Percentiles rank a stretch among this genome's conserved stretches.
phyloP scores from a whole-genome alignment of 1,140 invertebrate species.

The Euura lappo region DNA sequence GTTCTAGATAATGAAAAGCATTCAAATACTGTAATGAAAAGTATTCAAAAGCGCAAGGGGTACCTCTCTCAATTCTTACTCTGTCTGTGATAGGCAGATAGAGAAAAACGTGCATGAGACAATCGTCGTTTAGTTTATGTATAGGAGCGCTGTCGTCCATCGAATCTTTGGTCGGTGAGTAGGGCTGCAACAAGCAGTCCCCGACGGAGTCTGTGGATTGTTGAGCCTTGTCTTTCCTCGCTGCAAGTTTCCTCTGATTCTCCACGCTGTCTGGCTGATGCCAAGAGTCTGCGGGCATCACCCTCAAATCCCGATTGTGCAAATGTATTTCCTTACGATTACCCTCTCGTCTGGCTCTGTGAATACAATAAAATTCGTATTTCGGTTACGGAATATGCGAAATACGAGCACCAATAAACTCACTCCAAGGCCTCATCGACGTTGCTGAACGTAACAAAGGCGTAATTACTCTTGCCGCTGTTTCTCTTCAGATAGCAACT shows the following conservation, averaged over 20 bases:
- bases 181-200: neutral
- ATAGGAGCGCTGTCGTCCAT: constrained; percentile 31
- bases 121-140: constrained; percentile 53
- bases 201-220: neutral
- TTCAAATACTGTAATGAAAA: neutral
- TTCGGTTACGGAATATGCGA: too few relatives aligned
- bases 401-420: constrained; percentile 14
- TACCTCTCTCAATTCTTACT: constrained; percentile 51
- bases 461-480: constrained; percentile 46
- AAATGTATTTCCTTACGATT: constrained; percentile 40
- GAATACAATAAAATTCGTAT: constrained; percentile 9
- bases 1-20: too few relatives aligned
- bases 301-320: constrained; percentile 48
- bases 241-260: constrained; percentile 37
- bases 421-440: constrained; percentile 43
- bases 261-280: constrained; percentile 54
- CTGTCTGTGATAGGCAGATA: constrained; percentile 49
- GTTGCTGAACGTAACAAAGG: constrained; percentile 49
- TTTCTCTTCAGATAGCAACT: constrained; percentile 49
- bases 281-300: constrained; percentile 54
- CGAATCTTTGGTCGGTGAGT: neutral
- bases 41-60: neutral
- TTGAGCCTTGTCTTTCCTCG: constrained; percentile 25
- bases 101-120: constrained; percentile 50
- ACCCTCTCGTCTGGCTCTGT: constrained; percentile 45